These are phyloP conservation scores for Dryobotodes eremita DNA, from an alignment of 2,888 invertebrate species.

Conservation along the genomic window DNA sequence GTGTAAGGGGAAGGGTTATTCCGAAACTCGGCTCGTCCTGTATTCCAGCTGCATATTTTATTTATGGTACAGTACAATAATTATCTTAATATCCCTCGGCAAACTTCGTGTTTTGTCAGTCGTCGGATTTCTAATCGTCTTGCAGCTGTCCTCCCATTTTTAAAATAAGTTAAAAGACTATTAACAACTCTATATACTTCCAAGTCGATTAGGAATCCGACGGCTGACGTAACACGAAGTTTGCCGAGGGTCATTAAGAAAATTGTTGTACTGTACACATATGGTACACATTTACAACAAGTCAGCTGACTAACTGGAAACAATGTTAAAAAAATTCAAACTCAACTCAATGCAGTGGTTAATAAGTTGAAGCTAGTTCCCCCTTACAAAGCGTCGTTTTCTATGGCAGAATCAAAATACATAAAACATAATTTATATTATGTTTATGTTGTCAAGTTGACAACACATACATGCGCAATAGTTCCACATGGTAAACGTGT, in stretches of 20 bases:
- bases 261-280: background rate
- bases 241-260: too few species aligned
- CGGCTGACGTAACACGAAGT: too few species aligned
- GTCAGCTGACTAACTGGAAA: too few species aligned
- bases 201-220: too few species aligned
- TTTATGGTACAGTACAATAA: background rate
- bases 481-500: constrained; percentile 29
- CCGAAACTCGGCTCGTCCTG: background rate
- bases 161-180: too few species aligned
- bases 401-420: background rate
- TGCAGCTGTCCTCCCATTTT: too few species aligned
- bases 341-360: background rate
- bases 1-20: background rate
- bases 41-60: background rate
- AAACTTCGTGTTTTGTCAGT: too few species aligned
- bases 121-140: too few species aligned
- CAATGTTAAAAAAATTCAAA: background rate
- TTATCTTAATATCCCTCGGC: too few species aligned
- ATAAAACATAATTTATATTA: constrained; percentile 18
- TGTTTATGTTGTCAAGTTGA: constrained; percentile 35
- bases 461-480: constrained; percentile 38
- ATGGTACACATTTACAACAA: background rate
- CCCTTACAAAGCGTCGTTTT: background rate
- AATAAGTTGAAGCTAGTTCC: too few species aligned
- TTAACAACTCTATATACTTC: too few species aligned